Base-by-base conservation (phyloP, 2,797 vertebrate species). In the Microctenopoma lineatum region DNA sequence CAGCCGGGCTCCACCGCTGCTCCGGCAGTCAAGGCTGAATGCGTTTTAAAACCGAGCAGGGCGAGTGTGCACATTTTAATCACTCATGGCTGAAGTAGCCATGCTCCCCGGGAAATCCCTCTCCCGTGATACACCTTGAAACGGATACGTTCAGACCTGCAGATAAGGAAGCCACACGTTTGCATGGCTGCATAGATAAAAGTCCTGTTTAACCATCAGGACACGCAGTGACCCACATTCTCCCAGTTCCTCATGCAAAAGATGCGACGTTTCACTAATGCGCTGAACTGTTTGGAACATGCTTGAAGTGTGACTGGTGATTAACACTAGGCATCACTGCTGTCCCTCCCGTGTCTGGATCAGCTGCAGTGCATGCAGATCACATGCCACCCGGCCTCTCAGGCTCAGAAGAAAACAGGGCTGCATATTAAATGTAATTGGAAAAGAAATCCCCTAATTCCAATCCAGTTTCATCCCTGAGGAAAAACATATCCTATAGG, bases 401-500 rank as follows among this genome's bases (percentile, higher is more conserved):
- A 14, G n/a, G 15, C 42, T 54, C 36, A 46, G 36, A 59, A 56
- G 21, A 16, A 6, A 5, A 1, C n/a, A 32, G 14, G 16, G 62
- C 38, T 71, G 2, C 0, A 27, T 36, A 45, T 56, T 7, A 52
- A 7, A 64, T 61, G 52, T 39, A 25, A 21, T 53, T 29, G 42
- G 50, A 15, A 38, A 41, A 34, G 53, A 54, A 29, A 4, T 29
- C 68, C 63, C 41, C 26, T 46, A 1, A 47, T 1, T 51, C 53
- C 47, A 72, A 42, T 48, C 41, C 14, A 51, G 10, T 57, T 70
- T 5, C 1, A 39, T 7, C 18, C 2, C 13, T n/a, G 7, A 29
- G 39, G 1, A 45, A 55, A 70, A 68, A 66, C 42, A 45, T 74
- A 55, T 83, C 76, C 80, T 66, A 77, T 77, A 80, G 79, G 71